Evolutionary conservation across 2,797 vertebrate species (phyloP).

Genomic region (Pygocentrus nattereri): DNA sequence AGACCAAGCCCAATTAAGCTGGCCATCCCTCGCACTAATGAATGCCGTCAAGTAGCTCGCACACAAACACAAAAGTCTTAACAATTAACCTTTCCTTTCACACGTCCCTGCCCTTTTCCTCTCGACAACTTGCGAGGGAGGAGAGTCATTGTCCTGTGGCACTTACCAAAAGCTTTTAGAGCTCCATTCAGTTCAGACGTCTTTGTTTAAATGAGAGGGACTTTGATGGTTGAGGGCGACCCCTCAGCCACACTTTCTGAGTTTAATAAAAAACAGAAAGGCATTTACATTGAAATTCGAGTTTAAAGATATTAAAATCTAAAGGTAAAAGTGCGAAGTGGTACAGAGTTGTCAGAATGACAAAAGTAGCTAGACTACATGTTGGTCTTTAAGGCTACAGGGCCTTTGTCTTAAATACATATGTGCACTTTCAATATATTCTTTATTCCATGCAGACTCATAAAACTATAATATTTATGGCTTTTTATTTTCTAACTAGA

Average conservation of each 20-base stretch:
- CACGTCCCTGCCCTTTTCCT: conserved; percentile 54
- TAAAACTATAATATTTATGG: background rate
- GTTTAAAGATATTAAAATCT: background rate
- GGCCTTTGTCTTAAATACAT: conserved; percentile 25
- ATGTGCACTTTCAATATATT: conserved; percentile 15
- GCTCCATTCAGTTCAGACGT: background rate
- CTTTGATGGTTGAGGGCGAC: conserved; percentile 22
- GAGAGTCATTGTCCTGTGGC: conserved; percentile 25
- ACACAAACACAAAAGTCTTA: conserved; percentile 49
- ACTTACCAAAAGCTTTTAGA: conserved; percentile 11
- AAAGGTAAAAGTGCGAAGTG: background rate
- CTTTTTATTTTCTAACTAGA: background rate
- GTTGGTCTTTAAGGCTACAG: conserved; percentile 22
- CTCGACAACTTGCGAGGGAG: conserved; percentile 23
- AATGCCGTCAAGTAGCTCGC: conserved; percentile 19
- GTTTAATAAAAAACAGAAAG: conserved; percentile 15
- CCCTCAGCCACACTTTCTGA: background rate
- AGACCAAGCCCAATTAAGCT: conserved; percentile 28
- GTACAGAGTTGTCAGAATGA: background rate
- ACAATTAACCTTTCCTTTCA: conserved; percentile 57
- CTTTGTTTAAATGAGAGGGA: conserved; percentile 38
- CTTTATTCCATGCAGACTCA: conserved; percentile 26
- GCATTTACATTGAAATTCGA: background rate
- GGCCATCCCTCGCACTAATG: conserved; percentile 42
- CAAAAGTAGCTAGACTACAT: background rate